A percentile compares a stretch with the other conserved stretches of the same genome.
Evolutionary conservation across 2,113 vertebrate genomes (phyloP).

Genomic region (Tetrax tetrax): DNA sequence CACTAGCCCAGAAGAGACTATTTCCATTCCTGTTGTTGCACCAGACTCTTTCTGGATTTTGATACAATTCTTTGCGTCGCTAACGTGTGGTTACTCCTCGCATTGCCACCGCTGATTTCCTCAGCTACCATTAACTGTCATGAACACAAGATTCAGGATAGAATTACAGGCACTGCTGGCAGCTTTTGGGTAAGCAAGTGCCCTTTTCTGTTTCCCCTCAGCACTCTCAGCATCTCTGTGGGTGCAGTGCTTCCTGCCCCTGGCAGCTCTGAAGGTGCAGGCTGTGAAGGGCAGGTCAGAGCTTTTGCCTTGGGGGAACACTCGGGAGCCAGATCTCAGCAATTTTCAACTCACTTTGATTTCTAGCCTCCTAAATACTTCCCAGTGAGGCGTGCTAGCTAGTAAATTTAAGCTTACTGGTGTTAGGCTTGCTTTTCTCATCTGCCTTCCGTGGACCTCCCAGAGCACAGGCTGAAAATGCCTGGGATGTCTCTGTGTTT

Average conservation of each 20-base stretch:
- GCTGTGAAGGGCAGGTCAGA: background rate
- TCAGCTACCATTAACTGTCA: background rate
- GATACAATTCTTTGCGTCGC: background rate
- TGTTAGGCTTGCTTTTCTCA: too few relatives aligned
- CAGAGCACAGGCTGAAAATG: too few relatives aligned
- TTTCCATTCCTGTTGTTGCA: background rate
- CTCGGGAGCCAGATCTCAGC: background rate
- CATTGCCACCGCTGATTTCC: accelerated
- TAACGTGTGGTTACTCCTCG: accelerated
- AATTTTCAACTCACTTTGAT: background rate
- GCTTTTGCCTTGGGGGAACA: background rate
- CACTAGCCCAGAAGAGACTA: background rate
- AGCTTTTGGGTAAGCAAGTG: background rate
- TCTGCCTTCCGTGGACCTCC: too few relatives aligned
- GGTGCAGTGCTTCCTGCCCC: background rate
- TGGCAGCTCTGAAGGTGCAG: background rate
- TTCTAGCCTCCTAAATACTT: background rate
- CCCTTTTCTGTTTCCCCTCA: background rate
- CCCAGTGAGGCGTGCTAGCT: background rate
- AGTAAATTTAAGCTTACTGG: too few relatives aligned
- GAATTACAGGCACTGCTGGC: background rate
- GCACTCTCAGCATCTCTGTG: background rate
- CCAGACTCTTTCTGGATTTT: background rate
- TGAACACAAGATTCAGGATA: background rate
- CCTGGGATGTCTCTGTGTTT: too few relatives aligned